Percentiles rank a stretch among this genome's conserved stretches.
Evolutionary conservation across 2,888 invertebrate species (phyloP).

Genomic region (Eugnorisma glareosa): DNA sequence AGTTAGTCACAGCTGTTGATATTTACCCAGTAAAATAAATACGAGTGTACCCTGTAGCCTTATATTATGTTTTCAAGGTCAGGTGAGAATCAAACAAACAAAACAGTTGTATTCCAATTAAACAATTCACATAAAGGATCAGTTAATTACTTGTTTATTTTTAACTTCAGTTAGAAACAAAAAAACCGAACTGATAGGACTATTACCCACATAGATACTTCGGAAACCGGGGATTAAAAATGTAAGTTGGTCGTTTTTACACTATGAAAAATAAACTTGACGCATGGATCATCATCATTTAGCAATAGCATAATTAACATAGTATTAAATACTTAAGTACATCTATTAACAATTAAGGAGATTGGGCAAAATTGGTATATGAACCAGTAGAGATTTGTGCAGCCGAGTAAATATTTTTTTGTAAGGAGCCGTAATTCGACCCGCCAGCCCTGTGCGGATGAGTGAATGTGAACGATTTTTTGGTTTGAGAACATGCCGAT

Average conservation of each 20-base stretch:
- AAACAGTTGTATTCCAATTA: background rate
- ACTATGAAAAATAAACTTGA: background rate
- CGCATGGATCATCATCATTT: slow-evolving; percentile 36
- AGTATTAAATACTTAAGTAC: slow-evolving; percentile 1
- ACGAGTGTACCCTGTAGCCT: background rate
- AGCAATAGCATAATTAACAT: background rate
- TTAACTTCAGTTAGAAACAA: background rate
- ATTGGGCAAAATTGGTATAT: slow-evolving; percentile 47
- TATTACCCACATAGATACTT: background rate
- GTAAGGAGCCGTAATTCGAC: background rate
- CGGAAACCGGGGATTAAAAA: background rate
- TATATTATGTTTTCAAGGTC: background rate
- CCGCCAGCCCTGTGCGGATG: background rate
- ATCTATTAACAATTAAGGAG: slow-evolving; percentile 37
- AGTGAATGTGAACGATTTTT: background rate
- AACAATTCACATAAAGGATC: background rate
- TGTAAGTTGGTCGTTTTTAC: background rate
- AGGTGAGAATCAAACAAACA: background rate
- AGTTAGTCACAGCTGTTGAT: background rate
- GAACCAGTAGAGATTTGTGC: slow-evolving; percentile 35
- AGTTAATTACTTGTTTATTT: background rate
- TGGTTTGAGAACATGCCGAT: background rate
- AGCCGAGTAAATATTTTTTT: background rate
- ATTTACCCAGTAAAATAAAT: background rate
- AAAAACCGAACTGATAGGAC: background rate